Percentiles rank a stretch among this genome's conserved stretches.
phyloP scores from a whole-genome alignment of 2,888 invertebrate species.

The Acanthosepion pharaonis region DNA sequence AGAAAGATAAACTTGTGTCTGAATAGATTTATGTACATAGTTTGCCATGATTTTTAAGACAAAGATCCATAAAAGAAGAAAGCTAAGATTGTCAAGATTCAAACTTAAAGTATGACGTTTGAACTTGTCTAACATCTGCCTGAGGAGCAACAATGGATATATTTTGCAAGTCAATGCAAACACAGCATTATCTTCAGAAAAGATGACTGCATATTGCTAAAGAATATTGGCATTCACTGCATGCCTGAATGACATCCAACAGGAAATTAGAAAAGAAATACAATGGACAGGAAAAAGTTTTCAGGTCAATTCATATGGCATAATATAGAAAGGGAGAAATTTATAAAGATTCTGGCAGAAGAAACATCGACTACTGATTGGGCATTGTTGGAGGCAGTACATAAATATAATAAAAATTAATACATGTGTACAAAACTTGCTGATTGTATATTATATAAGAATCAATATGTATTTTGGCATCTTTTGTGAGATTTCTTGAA shows the following conservation, averaged over 20 bases:
- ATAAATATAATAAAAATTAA: neutral
- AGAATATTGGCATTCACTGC: neutral
- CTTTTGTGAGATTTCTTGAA: neutral
- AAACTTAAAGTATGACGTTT: neutral
- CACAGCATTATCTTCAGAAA: neutral
- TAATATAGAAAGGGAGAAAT: neutral
- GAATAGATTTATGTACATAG: no score
- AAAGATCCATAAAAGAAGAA: neutral
- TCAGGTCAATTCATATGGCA: neutral
- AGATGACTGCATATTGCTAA: neutral
- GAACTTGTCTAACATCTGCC: neutral
- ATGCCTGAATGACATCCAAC: neutral
- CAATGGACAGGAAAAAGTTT: conserved; percentile 10
- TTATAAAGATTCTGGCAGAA: neutral
- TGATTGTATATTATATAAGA: neutral
- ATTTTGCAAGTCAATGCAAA: neutral
- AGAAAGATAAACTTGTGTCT: no score
- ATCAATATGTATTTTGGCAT: neutral
- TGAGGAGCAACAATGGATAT: neutral
- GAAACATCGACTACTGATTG: neutral
- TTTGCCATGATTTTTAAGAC: no score
- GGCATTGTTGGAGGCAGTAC: neutral
- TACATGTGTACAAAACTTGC: neutral
- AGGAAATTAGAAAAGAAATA: conserved; percentile 8
- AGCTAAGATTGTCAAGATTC: neutral